Evolutionary conservation across 2,888 invertebrate genomes (phyloP).

Genomic region (Dynastes maya): DNA sequence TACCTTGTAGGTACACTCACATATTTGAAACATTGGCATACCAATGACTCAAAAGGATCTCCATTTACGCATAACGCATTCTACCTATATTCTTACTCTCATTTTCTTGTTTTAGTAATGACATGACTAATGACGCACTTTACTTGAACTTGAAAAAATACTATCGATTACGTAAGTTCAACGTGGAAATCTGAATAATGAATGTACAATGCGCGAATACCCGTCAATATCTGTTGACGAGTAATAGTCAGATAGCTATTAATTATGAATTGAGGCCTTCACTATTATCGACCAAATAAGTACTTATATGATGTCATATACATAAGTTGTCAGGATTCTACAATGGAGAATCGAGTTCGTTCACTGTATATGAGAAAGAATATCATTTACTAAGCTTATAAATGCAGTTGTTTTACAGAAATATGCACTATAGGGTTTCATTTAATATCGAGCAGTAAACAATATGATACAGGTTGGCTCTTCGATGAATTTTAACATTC

Average conservation of each 20-base stretch:
- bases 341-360: too few relatives aligned
- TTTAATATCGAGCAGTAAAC: too few relatives aligned
- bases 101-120: not conserved
- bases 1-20: too few relatives aligned
- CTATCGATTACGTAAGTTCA: not conserved
- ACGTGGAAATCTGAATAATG: conserved; percentile 16
- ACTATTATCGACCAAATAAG: conserved; percentile 1
- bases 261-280: not conserved
- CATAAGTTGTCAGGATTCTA: not conserved
- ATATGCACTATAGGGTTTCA: too few relatives aligned
- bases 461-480: too few relatives aligned
- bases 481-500: too few relatives aligned
- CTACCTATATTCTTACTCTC: not conserved
- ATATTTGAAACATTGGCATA: too few relatives aligned
- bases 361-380: too few relatives aligned
- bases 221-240: not conserved
- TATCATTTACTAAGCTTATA: too few relatives aligned
- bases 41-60: not conserved
- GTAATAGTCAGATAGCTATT: not conserved
- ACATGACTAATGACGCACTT: not conserved
- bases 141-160: not conserved
- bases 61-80: not conserved
- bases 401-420: too few relatives aligned
- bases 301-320: not conserved
- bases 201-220: conserved; percentile 1